phyloP scores from a whole-genome alignment of 1,140 invertebrate species.

The Ceratosolen solmsi region DNA sequence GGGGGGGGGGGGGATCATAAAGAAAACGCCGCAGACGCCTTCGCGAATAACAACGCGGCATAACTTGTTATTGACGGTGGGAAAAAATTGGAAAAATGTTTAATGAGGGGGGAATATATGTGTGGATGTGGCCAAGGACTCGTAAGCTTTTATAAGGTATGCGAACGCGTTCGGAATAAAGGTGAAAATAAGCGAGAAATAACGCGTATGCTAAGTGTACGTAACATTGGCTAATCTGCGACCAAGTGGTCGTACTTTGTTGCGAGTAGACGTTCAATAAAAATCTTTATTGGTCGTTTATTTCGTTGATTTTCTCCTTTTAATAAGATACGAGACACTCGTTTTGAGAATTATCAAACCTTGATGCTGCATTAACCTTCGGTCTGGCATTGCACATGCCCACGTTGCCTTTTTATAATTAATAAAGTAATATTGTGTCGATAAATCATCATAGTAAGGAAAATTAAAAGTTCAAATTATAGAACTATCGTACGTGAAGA shows the following conservation, averaged over 20 bases:
- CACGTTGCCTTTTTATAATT: neutral
- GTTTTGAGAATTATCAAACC: neutral
- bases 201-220: neutral
- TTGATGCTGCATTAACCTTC: neutral
- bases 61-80: neutral
- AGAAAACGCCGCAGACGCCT: neutral
- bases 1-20: neutral
- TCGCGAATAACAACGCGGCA: neutral
- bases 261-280: neutral
- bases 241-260: neutral
- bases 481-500: neutral
- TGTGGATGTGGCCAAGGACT: neutral
- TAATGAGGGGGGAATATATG: constrained; percentile 1
- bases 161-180: neutral
- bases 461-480: neutral
- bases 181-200: constrained; percentile 8
- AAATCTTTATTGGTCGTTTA: neutral
- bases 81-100: neutral
- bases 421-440: neutral
- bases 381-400: neutral
- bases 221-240: neutral
- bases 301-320: neutral
- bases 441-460: constrained; percentile 1
- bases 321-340: neutral
- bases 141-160: neutral